Conservation (phyloP, 2,113 vertebrate genomes). For the Emydocephalus ijimae region DNA sequence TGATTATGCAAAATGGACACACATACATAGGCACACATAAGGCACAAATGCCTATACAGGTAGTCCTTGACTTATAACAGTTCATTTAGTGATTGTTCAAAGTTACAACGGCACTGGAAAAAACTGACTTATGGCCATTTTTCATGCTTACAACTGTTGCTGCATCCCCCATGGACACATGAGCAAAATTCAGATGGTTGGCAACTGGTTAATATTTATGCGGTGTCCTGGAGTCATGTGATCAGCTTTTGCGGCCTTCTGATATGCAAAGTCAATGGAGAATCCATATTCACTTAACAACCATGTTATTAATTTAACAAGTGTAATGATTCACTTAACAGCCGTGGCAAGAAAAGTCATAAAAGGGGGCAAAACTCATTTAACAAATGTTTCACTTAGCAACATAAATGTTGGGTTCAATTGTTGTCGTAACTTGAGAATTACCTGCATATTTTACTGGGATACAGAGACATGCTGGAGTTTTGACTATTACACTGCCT, state of each 20-base stretch:
- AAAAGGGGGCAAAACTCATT: no score
- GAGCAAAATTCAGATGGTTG: background rate
- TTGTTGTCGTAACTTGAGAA: background rate
- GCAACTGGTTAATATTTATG: background rate
- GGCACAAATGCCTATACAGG: background rate
- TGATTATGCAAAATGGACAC: slow-evolving; percentile 44
- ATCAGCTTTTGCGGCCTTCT: background rate
- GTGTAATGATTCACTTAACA: background rate
- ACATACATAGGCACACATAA: background rate
- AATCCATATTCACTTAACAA: background rate
- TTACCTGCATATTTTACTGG: background rate
- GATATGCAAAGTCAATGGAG: background rate
- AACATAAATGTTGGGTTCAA: background rate
- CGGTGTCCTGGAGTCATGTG: background rate
- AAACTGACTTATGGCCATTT: background rate
- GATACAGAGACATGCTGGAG: background rate
- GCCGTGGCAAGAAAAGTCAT: background rate
- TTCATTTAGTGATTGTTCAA: background rate
- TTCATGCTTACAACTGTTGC: background rate
- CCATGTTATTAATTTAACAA: no score
- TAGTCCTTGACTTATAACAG: background rate
- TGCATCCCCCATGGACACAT: background rate
- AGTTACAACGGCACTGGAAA: background rate
- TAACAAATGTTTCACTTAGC: background rate
- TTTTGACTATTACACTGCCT: background rate